Percentiles rank a stretch among this genome's conserved stretches.
Conservation (phyloP, 2,888 invertebrate species). For the Mimas tiliae region DNA sequence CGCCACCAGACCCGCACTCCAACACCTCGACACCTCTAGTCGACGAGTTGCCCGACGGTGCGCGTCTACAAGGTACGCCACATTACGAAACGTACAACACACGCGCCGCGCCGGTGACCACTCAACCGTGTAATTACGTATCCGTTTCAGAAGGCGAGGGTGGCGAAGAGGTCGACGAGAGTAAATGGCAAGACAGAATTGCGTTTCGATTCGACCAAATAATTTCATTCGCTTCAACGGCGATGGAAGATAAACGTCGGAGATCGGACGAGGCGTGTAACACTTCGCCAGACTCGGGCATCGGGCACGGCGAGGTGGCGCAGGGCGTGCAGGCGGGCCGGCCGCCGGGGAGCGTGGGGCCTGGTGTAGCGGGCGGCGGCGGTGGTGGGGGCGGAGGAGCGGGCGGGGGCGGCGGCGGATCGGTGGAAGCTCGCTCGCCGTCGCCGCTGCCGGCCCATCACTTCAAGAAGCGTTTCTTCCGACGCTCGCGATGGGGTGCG, state of each 20-base stretch:
- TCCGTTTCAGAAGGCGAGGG: constrained; percentile 82
- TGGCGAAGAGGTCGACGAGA: constrained; percentile 90
- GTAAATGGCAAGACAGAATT: constrained; percentile 96
- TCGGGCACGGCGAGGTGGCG: constrained; percentile 88
- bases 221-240: constrained; percentile 96
- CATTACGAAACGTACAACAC: neutral
- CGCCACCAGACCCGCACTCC: constrained; percentile 88
- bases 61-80: constrained; percentile 66
- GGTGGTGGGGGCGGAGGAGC: constrained; percentile 43
- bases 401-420: constrained; percentile 59
- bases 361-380: constrained; percentile 57
- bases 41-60: constrained; percentile 82
- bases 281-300: constrained; percentile 93
- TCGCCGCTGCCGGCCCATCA: constrained; percentile 80
- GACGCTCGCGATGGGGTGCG: constrained; percentile 88
- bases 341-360: constrained; percentile 46
- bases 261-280: constrained; percentile 93
- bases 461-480: constrained; percentile 94
- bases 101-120: neutral
- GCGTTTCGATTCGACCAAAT: constrained; percentile 97
- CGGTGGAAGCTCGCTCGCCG: constrained; percentile 75
- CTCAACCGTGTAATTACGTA: neutral
- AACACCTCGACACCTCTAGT: constrained; percentile 87
- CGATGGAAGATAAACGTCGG: constrained; percentile 93
- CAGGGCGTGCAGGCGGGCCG: constrained; percentile 60